Percentiles rank a stretch among this genome's conserved stretches.
phyloP scores from a whole-genome alignment of 2,797 vertebrate species.

The Heteromormyrus szaboi region DNA sequence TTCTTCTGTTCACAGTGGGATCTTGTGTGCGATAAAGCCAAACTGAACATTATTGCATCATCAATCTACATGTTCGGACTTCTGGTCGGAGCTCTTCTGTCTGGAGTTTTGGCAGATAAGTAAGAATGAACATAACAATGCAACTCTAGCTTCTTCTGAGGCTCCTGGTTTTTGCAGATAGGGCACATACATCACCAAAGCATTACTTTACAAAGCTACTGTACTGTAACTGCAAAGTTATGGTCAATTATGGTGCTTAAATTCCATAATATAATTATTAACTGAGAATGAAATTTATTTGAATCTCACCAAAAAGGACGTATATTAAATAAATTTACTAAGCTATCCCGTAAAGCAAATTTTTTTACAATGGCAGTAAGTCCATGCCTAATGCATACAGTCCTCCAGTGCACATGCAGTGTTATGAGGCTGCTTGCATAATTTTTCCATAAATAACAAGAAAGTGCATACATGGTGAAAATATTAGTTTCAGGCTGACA shows the following conservation, averaged over 20 bases:
- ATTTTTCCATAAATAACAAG: neutral
- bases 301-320: neutral
- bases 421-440: neutral
- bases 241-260: neutral
- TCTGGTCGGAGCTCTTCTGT: conserved; percentile 51
- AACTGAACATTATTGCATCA: conserved; percentile 49
- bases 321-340: neutral
- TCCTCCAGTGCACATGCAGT: neutral
- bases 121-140: conserved; percentile 28
- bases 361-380: neutral
- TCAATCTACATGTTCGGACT: conserved; percentile 62
- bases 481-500: neutral
- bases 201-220: neutral
- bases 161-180: neutral
- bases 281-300: neutral
- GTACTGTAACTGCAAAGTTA: neutral
- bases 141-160: neutral
- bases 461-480: neutral
- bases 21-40: conserved; percentile 52
- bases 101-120: conserved; percentile 57
- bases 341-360: neutral
- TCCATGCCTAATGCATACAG: neutral
- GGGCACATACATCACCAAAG: neutral
- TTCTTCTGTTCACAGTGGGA: conserved; percentile 47
- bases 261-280: neutral